Conservation (phyloP, 2,888 invertebrate species). For the Coecobrya sp. region DNA sequence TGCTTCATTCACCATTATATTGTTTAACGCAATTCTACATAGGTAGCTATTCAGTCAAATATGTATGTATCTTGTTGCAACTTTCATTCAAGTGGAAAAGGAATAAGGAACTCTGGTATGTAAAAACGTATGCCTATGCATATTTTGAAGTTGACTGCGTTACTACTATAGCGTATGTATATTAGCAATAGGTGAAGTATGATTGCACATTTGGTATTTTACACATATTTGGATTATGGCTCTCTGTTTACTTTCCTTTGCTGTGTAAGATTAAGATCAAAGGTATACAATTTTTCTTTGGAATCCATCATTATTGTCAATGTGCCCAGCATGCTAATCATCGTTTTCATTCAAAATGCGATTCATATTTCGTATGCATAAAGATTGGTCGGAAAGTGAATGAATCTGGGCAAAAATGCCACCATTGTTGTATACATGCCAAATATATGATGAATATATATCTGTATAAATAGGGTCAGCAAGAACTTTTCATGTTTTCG, state of each 20-base stretch:
- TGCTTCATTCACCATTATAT: not conserved
- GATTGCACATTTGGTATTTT: too few species aligned
- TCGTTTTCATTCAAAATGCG: not conserved
- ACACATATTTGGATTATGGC: too few species aligned
- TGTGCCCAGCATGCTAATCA: not conserved
- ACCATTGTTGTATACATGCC: not conserved
- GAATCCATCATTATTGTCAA: not conserved
- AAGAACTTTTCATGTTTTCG: not conserved
- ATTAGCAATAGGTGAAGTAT: too few species aligned
- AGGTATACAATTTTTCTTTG: not conserved
- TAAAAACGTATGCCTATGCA: too few species aligned
- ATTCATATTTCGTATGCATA: not conserved
- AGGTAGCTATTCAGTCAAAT: not conserved
- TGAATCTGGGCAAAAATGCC: not conserved
- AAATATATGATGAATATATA: not conserved
- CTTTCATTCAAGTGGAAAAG: not conserved
- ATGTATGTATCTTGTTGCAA: not conserved
- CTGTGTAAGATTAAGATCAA: not conserved
- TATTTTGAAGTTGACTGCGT: too few species aligned
- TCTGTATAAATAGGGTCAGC: conserved; percentile 62
- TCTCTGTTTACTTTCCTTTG: not conserved
- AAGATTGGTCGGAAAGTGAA: not conserved
- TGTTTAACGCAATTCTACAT: not conserved
- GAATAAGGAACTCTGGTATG: not conserved
- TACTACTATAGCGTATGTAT: too few species aligned